Evolutionary conservation across 2,113 vertebrate species (phyloP), one percentile per base, ranked within the genome.

Genomic region (Catharus bicknelli): DNA sequence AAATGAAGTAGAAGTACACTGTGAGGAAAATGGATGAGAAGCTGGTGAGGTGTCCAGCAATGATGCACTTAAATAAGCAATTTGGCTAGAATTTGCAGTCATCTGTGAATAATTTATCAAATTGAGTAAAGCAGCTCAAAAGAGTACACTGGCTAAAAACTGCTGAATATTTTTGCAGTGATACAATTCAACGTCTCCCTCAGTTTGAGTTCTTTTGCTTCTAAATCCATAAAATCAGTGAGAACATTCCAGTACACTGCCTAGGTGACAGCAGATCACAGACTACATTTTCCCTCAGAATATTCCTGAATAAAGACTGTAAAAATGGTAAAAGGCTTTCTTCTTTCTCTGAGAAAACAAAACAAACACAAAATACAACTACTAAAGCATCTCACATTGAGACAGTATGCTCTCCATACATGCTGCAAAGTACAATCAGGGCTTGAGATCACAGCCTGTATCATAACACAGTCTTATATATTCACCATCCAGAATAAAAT

Each of bases 81-180:
- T 94, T 95, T 81, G 96, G 86, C 86, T 89, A 87, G 73, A 94
- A 97, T 84, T 86, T 91, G 63, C 82, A 96, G 86, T 95, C 90
- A 94, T 86, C 68, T 94, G 74, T 97, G 95, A 97, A 96, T 96
- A 98, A 97, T 97, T 97, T 92, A 97, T 89, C 19, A 88, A 90
- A 90, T 61, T 55, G 47, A 95, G 72, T 73, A 92, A 96, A 95
- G 88, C 66, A 92, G 79, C 55, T 93, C 68, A 38, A 77, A 94
- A 81, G 62, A 14, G 4, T 67, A 90, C 16, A 38, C 57, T 88
- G 42, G 16, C 43, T 90, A 93, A 94, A 95, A 95, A 36, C 26
- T 58, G 18, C 17, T 59, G 48, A 90, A 88, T 95, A 86, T 78
- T 91, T 91, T 74, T 78, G 15, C 59, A 67, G 42, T 51, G 29